phyloP scores from a whole-genome alignment of 2,113 vertebrate species.

The Cavia porcellus region DNA sequence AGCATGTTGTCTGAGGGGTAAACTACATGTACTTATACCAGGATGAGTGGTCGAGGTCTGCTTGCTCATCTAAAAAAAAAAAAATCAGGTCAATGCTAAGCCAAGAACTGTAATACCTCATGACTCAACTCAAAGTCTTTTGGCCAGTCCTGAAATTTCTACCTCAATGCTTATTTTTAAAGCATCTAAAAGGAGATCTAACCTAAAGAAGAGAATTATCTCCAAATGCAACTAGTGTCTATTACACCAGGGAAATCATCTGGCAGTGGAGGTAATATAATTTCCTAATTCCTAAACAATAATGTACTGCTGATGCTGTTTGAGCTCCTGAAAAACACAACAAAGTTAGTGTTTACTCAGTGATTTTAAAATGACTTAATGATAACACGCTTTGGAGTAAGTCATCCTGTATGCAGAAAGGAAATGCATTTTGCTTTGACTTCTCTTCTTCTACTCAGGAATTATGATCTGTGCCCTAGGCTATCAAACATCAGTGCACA shows the following conservation, averaged over 20 bases:
- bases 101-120: neutral
- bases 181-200: neutral
- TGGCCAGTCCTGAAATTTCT: conserved; percentile 51
- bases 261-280: neutral
- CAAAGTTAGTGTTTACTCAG: conserved; percentile 67
- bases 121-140: neutral
- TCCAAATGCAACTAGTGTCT: conserved; percentile 42
- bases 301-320: conserved; percentile 33
- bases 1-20: neutral
- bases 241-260: conserved; percentile 22
- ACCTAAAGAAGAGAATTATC: conserved; percentile 11
- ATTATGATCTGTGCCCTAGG: conserved; percentile 89
- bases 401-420: conserved; percentile 87
- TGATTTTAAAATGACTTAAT: conserved; percentile 74
- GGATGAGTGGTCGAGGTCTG: neutral
- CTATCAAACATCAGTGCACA: conserved; percentile 89
- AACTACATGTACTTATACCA: neutral
- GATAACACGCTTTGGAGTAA: conserved; percentile 76
- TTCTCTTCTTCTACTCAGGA: conserved; percentile 86
- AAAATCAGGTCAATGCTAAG: neutral
- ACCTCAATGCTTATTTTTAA: conserved; percentile 27
- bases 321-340: conserved; percentile 61
- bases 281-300: conserved; percentile 43
- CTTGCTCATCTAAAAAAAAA: neutral
- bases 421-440: conserved; percentile 85